These are phyloP conservation scores for Clarias platycephalus DNA, from an alignment of 2,797 vertebrate species.

Conservation along the genomic window DNA sequence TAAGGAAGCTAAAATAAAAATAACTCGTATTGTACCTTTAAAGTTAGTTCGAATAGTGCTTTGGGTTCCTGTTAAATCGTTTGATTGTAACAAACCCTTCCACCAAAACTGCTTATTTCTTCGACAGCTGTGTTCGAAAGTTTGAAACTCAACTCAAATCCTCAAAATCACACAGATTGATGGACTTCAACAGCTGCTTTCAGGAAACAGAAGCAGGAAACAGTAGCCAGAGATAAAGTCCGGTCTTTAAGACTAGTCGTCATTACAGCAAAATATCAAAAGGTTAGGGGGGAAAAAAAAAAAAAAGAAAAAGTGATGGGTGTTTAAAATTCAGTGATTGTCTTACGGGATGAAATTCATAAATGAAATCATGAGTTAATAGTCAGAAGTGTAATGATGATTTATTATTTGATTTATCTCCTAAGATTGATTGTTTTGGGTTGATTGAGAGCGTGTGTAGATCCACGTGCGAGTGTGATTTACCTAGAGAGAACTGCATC, in stretches of 20 bases:
- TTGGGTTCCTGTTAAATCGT: too few species aligned
- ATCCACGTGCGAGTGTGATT: neutral
- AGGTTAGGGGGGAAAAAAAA: neutral
- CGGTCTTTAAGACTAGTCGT: neutral
- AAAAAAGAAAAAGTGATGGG: neutral
- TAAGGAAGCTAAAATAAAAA: neutral
- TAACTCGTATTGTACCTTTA: neutral
- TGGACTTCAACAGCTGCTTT: neutral
- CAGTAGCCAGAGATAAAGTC: neutral
- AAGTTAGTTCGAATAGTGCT: neutral
- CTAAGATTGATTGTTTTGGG: neutral
- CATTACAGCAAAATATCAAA: neutral
- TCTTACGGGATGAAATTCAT: neutral
- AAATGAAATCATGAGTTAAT: neutral
- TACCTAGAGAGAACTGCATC: constrained; percentile 67
- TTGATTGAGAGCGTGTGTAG: neutral
- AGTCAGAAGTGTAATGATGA: neutral
- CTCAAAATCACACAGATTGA: neutral
- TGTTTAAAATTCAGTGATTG: neutral
- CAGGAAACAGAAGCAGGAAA: neutral
- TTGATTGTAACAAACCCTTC: neutral
- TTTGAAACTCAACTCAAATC: neutral
- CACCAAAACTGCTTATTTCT: neutral
- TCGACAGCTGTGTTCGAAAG: neutral
- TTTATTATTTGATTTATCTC: too few species aligned